These are phyloP conservation scores for Leptoteleia sp. DNA, from an alignment of 1,140 invertebrate genomes.

Conservation along the genomic window DNA sequence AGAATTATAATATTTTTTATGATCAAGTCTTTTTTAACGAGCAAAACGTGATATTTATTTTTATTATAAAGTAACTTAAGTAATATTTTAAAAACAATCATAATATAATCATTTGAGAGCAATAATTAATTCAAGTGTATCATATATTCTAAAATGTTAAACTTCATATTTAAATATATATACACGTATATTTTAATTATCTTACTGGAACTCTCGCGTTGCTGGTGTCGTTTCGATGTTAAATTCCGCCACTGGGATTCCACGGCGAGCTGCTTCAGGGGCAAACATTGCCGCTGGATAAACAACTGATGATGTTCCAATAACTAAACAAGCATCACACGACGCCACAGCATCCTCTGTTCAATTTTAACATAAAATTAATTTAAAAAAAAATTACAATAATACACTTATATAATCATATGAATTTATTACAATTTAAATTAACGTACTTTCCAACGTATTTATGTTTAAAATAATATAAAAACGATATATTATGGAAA, in stretches of 20 bases:
- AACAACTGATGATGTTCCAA: slow-evolving; percentile 93
- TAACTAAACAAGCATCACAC: slow-evolving; percentile 92
- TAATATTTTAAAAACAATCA: no score
- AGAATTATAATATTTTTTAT: no score
- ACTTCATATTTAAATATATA: not conserved
- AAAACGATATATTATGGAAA: no score
- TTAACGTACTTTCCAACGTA: no score
- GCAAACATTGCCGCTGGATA: slow-evolving; percentile 97
- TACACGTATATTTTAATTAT: not conserved
- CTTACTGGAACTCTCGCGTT: slow-evolving; percentile 86
- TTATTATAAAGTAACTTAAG: no score
- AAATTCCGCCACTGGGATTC: slow-evolving; percentile 93
- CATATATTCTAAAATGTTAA: no score
- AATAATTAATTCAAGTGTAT: no score
- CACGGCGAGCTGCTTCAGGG: slow-evolving; percentile 87
- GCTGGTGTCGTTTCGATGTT: slow-evolving; percentile 91
- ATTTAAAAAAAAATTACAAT: not conserved
- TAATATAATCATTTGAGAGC: no score
- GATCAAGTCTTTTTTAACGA: no score
- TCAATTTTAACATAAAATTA: slow-evolving; percentile 29
- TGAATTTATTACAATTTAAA: no score
- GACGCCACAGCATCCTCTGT: slow-evolving; percentile 84
- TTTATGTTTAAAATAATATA: no score
- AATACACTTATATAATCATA: not conserved
- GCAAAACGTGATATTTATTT: no score